These are phyloP conservation scores for Heliocidaris tuberculata DNA, from an alignment of 35 echinoderm and acorn worm species.

Conservation along the genomic window DNA sequence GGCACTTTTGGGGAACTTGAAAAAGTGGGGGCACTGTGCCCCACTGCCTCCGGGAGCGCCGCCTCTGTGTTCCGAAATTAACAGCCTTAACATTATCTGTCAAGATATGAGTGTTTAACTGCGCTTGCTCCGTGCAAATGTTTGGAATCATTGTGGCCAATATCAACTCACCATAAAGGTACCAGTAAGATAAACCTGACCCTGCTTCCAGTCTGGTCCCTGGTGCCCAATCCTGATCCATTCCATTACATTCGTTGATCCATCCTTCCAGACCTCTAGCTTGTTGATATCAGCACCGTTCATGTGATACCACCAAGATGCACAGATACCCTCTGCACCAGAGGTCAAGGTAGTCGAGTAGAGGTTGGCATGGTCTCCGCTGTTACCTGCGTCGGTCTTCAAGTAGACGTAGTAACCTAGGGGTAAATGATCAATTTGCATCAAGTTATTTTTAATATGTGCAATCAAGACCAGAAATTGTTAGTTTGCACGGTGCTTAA, in stretches of 20 bases:
- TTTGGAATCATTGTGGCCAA: no score
- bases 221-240: conserved; percentile 85
- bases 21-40: no score
- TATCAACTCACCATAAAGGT: conserved; percentile 49
- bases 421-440: background rate
- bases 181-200: conserved; percentile 64
- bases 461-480: no score
- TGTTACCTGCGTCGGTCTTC: conserved; percentile 40
- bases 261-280: conserved; percentile 61
- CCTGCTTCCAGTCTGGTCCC: conserved; percentile 74
- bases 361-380: conserved; percentile 53
- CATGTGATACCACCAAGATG: conserved; percentile 94
- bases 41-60: no score
- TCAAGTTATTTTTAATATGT: no score
- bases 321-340: conserved; percentile 55
- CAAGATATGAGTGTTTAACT: no score
- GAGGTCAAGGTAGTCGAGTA: conserved; percentile 50
- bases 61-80: no score
- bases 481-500: no score
- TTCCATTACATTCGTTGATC: conserved; percentile 8
- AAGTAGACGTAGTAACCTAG: conserved; percentile 85
- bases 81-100: no score
- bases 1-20: no score
- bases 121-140: no score
- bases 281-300: conserved; percentile 65